Evolutionary conservation across 2,797 vertebrate genomes (phyloP), one percentile per base, ranked within the genome.

Genomic region (Cynodonichthys magdalenae): DNA sequence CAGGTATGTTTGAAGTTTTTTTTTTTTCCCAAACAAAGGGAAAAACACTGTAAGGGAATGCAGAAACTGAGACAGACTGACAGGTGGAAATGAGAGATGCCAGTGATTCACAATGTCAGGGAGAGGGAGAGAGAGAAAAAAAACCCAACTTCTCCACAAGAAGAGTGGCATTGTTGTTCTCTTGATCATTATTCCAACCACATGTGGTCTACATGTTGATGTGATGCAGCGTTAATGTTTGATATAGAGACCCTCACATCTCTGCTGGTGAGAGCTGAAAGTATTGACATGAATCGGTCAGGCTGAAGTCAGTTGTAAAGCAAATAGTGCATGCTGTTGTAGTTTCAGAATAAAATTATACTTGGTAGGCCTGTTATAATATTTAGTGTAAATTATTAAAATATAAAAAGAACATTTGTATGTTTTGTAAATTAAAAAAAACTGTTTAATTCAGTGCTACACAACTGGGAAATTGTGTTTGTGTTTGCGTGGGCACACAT

Each of bases 121-220:
- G 82, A 85, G 78, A 58, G 31, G 19, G 11, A n/a, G 39, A 42
- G 34, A 10, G 2, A 0, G 12, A 19, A 55, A 50, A 63, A 24
- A 71, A 76, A 64, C 69, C 80, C 65, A 29, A 59, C 63, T 56
- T 86, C 74, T 71, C 71, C 77, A 39, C 45, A 45, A 60, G 75
- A 89, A 81, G 71, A 79, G 57, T 70, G 59, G 63, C 66, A 84
- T 74, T 86, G 80, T 82, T 88, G 75, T 87, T 80, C 65, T 67
- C 63, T 78, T 83, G 70, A 86, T 89, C 83, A 83, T 79, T 80
- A 80, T 82, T 82, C 77, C 59, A 59, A 61, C 56, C 71, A 65
- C 80, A 84, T 82, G 77, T 76, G 66, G 67, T 71, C 62, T 75
- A 66, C 53, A 57, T 71, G 81, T 78, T 68, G 72, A 80, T 78